Evolutionary conservation across 2,113 vertebrate species (phyloP).

Genomic region (Nerophis lumbriciformis): DNA sequence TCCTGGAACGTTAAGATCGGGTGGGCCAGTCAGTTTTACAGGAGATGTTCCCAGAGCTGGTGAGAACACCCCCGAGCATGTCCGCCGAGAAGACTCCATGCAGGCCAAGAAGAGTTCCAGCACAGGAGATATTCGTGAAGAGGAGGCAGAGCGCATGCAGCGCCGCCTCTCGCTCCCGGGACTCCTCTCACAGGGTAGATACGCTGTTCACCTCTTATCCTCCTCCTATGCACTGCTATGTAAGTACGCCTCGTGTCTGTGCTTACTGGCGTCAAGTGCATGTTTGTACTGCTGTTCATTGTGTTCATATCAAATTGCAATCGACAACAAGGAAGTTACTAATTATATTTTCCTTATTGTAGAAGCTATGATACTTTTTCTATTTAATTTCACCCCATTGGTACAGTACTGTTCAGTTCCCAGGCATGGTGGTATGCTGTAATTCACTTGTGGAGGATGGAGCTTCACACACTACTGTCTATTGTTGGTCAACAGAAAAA

Average conservation of each 20-base stretch:
- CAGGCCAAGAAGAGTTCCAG: constrained; percentile 97
- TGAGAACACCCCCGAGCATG: constrained; percentile 74
- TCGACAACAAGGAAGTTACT: no score
- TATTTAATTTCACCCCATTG: no score
- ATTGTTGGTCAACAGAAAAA: no score
- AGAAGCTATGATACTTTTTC: no score
- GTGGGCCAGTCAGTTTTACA: neutral
- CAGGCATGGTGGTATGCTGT: no score
- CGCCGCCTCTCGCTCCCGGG: constrained; percentile 93
- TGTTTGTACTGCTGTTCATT: constrained; percentile 8
- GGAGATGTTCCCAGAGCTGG: constrained; percentile 38
- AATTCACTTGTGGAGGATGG: no score
- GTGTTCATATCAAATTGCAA: neutral
- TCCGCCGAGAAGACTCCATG: constrained; percentile 81
- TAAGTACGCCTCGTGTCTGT: constrained; percentile 52
- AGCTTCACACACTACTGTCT: no score
- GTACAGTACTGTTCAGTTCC: no score
- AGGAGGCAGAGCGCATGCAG: constrained; percentile 83
- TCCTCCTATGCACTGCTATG: constrained; percentile 56
- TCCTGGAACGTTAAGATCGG: constrained; percentile 24
- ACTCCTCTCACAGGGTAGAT: constrained; percentile 93
- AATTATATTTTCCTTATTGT: no score
- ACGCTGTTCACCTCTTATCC: constrained; percentile 68
- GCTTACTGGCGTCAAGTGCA: constrained; percentile 16
- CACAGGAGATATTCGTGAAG: constrained; percentile 91